A percentile compares a stretch with the other conserved stretches of the same genome.
These are phyloP conservation scores for Anthopleura xanthogrammica DNA, from an alignment of 92 coral and sea anemone genomes.

Conservation along the genomic window DNA sequence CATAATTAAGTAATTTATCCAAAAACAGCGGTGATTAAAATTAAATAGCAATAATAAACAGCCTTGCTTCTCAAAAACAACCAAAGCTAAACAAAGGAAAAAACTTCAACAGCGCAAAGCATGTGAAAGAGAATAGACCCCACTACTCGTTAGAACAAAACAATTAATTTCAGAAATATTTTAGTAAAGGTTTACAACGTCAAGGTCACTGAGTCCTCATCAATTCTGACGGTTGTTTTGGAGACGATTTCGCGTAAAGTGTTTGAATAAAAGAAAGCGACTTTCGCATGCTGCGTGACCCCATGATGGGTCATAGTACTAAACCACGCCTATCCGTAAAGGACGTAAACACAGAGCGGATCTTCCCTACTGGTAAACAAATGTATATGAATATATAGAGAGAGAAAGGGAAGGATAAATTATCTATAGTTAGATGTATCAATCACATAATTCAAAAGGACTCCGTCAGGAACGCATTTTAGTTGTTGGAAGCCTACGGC, in stretches of 20 bases:
- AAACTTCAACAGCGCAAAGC: slow-evolving; percentile 4
- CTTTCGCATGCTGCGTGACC: neutral
- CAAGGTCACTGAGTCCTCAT: neutral
- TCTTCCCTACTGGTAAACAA: neutral
- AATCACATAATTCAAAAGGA: too few relatives aligned
- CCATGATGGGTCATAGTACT: neutral
- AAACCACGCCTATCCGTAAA: neutral
- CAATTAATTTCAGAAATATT: neutral
- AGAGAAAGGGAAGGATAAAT: neutral
- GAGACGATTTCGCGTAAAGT: neutral
- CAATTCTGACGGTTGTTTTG: neutral
- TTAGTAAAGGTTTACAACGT: neutral
- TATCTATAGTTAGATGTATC: too few relatives aligned
- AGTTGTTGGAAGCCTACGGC: too few relatives aligned
- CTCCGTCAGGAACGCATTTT: too few relatives aligned
- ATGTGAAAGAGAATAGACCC: slow-evolving; percentile 1
- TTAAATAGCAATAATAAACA: neutral
- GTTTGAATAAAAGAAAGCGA: neutral
- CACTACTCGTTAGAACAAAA: neutral
- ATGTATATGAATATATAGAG: neutral
- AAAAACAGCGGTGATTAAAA: neutral
- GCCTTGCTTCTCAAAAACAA: neutral
- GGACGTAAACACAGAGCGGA: neutral
- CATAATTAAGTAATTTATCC: too few relatives aligned
- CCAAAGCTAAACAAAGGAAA: neutral